phyloP scores from a whole-genome alignment of 2,113 vertebrate genomes.

The Sardina pilchardus region DNA sequence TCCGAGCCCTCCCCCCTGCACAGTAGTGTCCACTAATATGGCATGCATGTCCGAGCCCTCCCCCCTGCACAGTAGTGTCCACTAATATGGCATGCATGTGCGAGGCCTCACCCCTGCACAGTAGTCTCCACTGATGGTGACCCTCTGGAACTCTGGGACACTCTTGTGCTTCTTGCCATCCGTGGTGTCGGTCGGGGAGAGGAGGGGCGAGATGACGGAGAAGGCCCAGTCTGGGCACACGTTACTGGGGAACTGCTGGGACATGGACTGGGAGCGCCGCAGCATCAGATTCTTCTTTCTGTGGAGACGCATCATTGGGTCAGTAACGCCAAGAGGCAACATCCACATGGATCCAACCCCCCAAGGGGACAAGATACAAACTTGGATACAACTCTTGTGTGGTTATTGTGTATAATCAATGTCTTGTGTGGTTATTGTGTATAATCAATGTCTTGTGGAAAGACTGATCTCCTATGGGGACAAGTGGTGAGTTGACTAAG shows the following conservation, averaged over 20 bases:
- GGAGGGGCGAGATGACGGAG: conserved; percentile 57
- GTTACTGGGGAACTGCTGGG: conserved; percentile 79
- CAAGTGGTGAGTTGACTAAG: background rate
- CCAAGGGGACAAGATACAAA: background rate
- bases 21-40: no score
- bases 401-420: background rate
- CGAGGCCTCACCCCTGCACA: conserved; percentile 87
- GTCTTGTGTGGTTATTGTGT: no score
- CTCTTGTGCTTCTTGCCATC: conserved; percentile 31
- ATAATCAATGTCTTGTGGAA: background rate
- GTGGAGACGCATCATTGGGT: conserved; percentile 23
- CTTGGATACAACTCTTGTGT: no score
- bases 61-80: no score
- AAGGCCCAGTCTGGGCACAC: conserved; percentile 66
- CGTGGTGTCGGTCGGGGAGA: conserved; percentile 56
- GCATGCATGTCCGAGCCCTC: conserved; percentile 23
- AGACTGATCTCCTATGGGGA: background rate
- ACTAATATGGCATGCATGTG: background rate
- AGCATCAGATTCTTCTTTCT: conserved; percentile 94
- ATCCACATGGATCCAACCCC: background rate
- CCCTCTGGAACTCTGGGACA: conserved; percentile 89
- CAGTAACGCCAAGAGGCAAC: background rate
- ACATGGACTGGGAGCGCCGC: conserved; percentile 91
- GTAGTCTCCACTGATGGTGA: conserved; percentile 95
- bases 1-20: no score